A percentile compares a stretch with the other conserved stretches of the same genome.
These are phyloP conservation scores for Caenorhabditis briggsae DNA, from an alignment of 1,140 invertebrate genomes.

Conservation along the genomic window DNA sequence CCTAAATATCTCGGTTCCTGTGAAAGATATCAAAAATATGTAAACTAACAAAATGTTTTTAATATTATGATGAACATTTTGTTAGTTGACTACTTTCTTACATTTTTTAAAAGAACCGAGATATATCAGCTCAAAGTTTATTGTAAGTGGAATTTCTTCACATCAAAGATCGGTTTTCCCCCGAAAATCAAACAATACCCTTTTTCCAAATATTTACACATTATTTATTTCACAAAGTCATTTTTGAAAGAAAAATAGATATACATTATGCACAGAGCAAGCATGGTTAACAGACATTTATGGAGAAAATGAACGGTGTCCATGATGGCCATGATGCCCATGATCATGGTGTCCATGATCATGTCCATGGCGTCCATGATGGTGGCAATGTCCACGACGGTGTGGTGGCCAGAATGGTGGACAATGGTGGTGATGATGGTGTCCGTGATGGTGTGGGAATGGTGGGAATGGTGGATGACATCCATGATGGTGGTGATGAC, in stretches of 20 bases:
- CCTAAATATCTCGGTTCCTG: not conserved
- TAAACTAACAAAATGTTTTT: too few species aligned
- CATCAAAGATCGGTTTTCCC: not conserved
- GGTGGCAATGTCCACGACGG: slow-evolving; percentile 28
- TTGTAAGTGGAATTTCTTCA: not conserved
- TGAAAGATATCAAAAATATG: not conserved
- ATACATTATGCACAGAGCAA: slow-evolving; percentile 35
- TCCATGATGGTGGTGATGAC: slow-evolving; percentile 41
- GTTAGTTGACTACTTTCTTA: too few species aligned
- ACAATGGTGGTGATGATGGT: slow-evolving; percentile 13
- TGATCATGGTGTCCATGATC: slow-evolving; percentile 2
- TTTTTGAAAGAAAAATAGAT: slow-evolving; percentile 7
- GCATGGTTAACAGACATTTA: not conserved
- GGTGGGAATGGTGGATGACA: not conserved
- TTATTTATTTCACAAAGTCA: not conserved
- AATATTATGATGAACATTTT: too few species aligned
- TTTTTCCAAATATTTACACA: not conserved
- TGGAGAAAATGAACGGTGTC: slow-evolving; percentile 40
- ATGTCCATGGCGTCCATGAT: not conserved
- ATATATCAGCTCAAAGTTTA: too few species aligned
- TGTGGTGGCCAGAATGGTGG: slow-evolving; percentile 50
- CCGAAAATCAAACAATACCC: too few species aligned
- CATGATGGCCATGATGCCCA: not conserved
- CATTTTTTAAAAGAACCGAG: not conserved
- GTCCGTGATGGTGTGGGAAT: slow-evolving; percentile 10